Conservation (phyloP, 2,888 invertebrate species). For the Myopa tessellatipennis region DNA sequence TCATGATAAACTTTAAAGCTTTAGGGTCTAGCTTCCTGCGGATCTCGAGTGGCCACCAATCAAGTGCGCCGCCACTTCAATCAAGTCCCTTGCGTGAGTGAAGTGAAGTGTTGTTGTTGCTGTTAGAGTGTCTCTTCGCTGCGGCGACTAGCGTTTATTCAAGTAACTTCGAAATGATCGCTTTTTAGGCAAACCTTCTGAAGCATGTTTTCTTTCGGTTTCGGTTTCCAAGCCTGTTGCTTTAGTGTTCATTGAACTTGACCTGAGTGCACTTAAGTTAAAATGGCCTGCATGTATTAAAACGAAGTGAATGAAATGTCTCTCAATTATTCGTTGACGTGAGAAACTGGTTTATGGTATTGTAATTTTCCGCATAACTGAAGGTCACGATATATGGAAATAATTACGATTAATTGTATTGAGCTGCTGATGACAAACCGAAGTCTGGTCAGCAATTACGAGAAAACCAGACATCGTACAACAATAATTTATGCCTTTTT, state of each 20-base stretch:
- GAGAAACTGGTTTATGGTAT: neutral
- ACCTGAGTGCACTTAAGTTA: conserved; percentile 1
- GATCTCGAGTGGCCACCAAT: neutral
- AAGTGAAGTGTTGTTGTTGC: too few relatives aligned
- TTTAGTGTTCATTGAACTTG: conserved; percentile 25
- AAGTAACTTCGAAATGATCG: neutral
- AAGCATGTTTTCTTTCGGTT: too few relatives aligned
- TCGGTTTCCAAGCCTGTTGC: neutral
- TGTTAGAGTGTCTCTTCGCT: too few relatives aligned
- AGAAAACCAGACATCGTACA: too few relatives aligned
- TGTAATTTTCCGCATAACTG: too few relatives aligned
- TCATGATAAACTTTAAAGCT: neutral
- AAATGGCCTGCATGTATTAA: too few relatives aligned
- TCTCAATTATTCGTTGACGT: neutral
- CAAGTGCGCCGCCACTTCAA: neutral
- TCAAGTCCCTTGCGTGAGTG: neutral
- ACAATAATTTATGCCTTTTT: too few relatives aligned
- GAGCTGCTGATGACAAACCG: too few relatives aligned
- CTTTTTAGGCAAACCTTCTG: too few relatives aligned
- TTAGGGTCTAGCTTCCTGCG: neutral
- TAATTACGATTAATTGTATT: neutral
- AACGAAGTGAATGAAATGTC: too few relatives aligned
- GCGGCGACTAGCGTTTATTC: neutral
- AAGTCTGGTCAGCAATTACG: too few relatives aligned
- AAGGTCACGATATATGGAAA: too few relatives aligned